Evolutionary conservation across 2,797 vertebrate species (phyloP), one percentile per base, ranked within the genome.

Genomic region (Eremophila alpestris): DNA sequence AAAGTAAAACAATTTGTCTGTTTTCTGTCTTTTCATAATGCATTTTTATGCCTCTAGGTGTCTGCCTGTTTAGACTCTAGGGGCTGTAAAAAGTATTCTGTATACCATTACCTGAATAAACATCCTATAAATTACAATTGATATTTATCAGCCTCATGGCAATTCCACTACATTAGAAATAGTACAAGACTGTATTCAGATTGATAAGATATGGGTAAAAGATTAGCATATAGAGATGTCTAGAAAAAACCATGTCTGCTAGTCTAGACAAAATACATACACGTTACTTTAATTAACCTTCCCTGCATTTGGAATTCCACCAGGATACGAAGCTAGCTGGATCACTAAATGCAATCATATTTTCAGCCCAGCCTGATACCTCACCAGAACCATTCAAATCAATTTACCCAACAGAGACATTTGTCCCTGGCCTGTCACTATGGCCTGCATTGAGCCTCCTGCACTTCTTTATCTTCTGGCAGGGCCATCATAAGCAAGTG

Each of bases 401-500:
- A 97, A 98, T 98, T 98, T 98, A 97, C 97, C 94, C 97, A 98
- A 97, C 96, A 97, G 96, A 97, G 97, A 95, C 95, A 98, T 98
- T 98, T 98, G 97, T 98, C 97, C 97, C 96, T 96, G 96, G 97
- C 91, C 98, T 98, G 98, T 98, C 98, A 98, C 97, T 94, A 95
- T 45, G 91, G 97, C 96, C 98, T 91, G 63, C 97, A 97, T 93
- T 95, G 93, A 97, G 94, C 82, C 83, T 97, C 97, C 97, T 96
- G 93, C 96, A 97, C 96, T 98, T 98, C 97, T 98, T 98, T 98
- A 98, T 98, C 98, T 98, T 97, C 97, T 98, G 98, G 97, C 98
- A 98, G 97, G 95, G 96, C 97, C 98, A 98, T 98, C 97, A 98
- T 98, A 98, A 98, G 97, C 96, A 94, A 97, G 94, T 18, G 80